Conservation (phyloP, 2,797 vertebrate species). For the Pteropus rufus region DNA sequence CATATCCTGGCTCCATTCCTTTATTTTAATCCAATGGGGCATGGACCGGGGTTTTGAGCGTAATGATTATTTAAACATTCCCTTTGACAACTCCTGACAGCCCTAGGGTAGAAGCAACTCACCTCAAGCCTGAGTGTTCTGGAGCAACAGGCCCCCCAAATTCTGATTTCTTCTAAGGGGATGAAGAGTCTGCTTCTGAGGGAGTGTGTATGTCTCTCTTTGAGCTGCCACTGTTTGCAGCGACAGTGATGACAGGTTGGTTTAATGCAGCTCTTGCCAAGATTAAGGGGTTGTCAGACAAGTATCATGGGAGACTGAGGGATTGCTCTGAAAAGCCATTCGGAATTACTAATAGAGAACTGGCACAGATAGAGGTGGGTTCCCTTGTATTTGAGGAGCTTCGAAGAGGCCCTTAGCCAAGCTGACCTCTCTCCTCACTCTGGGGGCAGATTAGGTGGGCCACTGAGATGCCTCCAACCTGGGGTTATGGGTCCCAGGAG, state of each 20-base stretch:
- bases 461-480: slow-evolving; percentile 36
- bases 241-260: slow-evolving; percentile 83
- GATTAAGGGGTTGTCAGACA: slow-evolving; percentile 88
- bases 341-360: slow-evolving; percentile 83
- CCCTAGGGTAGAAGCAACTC: slow-evolving; percentile 72
- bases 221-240: slow-evolving; percentile 78
- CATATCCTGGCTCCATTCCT: background rate
- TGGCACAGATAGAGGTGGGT: slow-evolving; percentile 67
- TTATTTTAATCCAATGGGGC: slow-evolving; percentile 37
- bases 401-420: slow-evolving; percentile 69
- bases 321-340: slow-evolving; percentile 84
- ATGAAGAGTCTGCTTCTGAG: slow-evolving; percentile 35
- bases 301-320: slow-evolving; percentile 84
- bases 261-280: slow-evolving; percentile 85
- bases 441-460: slow-evolving; percentile 38
- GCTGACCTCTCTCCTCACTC: background rate
- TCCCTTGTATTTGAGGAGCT: slow-evolving; percentile 73
- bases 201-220: slow-evolving; percentile 2
- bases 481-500: slow-evolving; percentile 34
- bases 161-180: slow-evolving; percentile 35
- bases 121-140: slow-evolving; percentile 75
- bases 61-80: slow-evolving; percentile 80
- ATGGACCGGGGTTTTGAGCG: slow-evolving; percentile 67
- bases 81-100: slow-evolving; percentile 78
- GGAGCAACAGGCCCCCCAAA: background rate